phyloP scores from a whole-genome alignment of 2,113 vertebrate species.

The Tylochromis polylepis region DNA sequence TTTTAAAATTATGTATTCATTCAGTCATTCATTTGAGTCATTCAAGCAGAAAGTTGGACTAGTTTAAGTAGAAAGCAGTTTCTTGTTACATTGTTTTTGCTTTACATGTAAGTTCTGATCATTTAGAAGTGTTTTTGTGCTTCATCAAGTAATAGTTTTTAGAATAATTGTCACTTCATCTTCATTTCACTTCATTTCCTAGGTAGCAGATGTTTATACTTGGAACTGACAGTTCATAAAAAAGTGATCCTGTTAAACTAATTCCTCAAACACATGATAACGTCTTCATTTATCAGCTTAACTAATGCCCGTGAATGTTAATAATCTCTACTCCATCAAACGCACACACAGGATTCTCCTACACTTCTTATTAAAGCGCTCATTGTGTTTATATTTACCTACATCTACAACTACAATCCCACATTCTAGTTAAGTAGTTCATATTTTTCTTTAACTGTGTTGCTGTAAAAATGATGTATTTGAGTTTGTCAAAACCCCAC shows the following conservation, averaged over 20 bases:
- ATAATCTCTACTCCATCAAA: not conserved
- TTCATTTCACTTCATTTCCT: not conserved
- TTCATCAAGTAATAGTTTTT: not conserved
- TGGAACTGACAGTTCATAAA: not conserved
- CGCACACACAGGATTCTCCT: not conserved
- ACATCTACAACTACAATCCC: not conserved
- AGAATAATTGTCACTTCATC: not conserved
- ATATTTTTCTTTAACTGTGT: not conserved
- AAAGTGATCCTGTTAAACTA: not conserved
- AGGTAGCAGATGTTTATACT: not conserved
- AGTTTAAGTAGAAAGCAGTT: not conserved
- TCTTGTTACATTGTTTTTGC: not conserved
- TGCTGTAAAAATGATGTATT: not conserved
- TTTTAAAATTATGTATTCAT: not conserved
- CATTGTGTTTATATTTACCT: not conserved
- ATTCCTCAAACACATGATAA: not conserved
- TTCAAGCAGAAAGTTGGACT: not conserved
- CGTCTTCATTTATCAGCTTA: not conserved
- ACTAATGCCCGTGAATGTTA: not conserved
- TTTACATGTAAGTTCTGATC: not conserved
- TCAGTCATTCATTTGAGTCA: not conserved
- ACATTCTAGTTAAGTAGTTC: not conserved
- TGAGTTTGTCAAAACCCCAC: slow-evolving; percentile 11
- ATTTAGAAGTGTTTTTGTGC: not conserved
- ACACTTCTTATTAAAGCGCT: not conserved